Conservation (phyloP, 2,888 invertebrate genomes). For the Nymphalis polychloros region DNA sequence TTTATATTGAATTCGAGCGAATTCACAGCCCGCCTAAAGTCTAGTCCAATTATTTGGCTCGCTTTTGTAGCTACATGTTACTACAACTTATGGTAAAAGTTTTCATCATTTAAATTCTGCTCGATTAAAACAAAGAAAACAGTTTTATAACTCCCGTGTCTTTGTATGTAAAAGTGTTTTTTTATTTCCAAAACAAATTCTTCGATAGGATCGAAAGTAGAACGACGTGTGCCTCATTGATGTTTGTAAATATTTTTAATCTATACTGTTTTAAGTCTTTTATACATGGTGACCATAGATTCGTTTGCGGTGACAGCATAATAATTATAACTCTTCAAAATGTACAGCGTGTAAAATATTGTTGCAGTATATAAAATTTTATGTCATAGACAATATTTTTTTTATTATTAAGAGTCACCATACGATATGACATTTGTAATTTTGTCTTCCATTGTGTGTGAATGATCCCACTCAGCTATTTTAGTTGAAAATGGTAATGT, state of each 20-base stretch:
- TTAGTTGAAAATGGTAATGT: too few species aligned
- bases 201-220: slow-evolving; percentile 9
- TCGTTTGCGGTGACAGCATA: background rate
- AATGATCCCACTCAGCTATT: too few species aligned
- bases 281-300: background rate
- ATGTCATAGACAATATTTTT: slow-evolving; percentile 2
- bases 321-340: background rate
- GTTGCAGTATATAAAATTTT: slow-evolving; percentile 5
- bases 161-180: background rate
- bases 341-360: slow-evolving; percentile 8
- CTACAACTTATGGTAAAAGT: background rate
- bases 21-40: slow-evolving; percentile 20
- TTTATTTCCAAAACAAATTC: background rate
- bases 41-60: slow-evolving; percentile 19
- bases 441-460: too few species aligned
- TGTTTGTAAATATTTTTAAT: slow-evolving; percentile 13
- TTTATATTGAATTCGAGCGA: background rate
- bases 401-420: background rate
- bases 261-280: background rate
- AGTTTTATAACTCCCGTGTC: background rate
- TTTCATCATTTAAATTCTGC: background rate
- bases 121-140: background rate
- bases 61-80: background rate
- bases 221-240: slow-evolving; percentile 17
- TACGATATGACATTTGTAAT: background rate